Percentiles rank a stretch among this genome's conserved stretches.
phyloP scores from a whole-genome alignment of 30 jellyfish, hydroid and myxozoan genomes.

The Catostylus mosaicus region DNA sequence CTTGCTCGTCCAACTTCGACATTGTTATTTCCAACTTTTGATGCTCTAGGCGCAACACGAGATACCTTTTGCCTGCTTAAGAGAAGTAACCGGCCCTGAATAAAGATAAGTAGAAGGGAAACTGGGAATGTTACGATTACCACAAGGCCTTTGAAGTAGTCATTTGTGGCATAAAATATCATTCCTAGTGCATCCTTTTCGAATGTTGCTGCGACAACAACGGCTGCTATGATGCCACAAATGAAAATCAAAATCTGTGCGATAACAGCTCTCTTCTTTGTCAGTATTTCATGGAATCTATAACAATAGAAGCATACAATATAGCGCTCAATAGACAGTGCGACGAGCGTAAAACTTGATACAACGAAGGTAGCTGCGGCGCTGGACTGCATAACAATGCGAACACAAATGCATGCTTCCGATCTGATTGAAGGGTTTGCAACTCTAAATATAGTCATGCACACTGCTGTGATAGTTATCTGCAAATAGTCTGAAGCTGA shows the following conservation, averaged over 20 bases:
- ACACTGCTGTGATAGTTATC: neutral
- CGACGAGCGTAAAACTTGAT: neutral
- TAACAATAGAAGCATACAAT: conserved; percentile 5
- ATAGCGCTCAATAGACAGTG: conserved; percentile 23
- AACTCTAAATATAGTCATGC: too few species aligned
- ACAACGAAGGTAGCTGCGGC: neutral
- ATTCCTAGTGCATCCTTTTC: too few species aligned
- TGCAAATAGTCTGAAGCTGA: neutral
- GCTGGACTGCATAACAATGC: neutral
- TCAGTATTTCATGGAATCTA: neutral
- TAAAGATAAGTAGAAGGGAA: neutral
- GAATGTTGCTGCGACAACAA: too few species aligned
- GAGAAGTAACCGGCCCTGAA: neutral
- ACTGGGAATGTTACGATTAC: neutral
- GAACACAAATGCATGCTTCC: neutral
- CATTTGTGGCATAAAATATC: too few species aligned
- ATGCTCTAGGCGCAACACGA: neutral
- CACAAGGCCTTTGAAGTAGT: too few species aligned
- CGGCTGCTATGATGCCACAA: neutral
- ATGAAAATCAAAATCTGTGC: neutral
- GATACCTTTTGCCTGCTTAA: neutral
- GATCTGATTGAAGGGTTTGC: neutral
- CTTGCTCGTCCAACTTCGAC: too few species aligned
- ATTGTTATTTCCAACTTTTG: too few species aligned
- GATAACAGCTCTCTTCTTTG: neutral